Conservation (phyloP, 2,113 vertebrate species). For the Campylomormyrus tamandua region DNA sequence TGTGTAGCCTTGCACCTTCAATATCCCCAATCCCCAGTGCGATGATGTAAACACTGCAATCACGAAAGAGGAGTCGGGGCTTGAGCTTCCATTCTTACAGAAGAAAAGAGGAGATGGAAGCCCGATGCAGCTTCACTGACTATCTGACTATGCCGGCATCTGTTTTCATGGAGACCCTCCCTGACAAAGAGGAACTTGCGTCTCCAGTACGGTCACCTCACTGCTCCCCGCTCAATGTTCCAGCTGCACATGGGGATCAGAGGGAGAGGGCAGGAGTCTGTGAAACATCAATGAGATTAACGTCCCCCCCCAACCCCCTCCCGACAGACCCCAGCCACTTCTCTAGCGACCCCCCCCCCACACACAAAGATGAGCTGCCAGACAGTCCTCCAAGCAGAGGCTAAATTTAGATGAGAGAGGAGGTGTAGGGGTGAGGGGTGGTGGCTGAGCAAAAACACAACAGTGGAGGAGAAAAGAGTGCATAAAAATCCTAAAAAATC, state of each 20-base stretch:
- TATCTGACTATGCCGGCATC: not conserved
- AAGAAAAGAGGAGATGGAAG: not conserved
- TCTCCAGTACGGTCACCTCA: not conserved
- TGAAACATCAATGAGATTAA: conserved; percentile 30
- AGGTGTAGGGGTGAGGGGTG: no score
- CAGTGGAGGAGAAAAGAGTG: no score
- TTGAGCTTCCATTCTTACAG: not conserved
- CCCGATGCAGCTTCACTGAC: not conserved
- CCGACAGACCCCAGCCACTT: not conserved
- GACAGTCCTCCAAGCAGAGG: conserved; percentile 20
- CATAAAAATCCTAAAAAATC: no score
- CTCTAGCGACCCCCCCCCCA: not conserved
- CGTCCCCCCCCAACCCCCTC: not conserved
- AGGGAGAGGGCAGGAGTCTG: conserved; percentile 22
- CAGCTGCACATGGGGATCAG: not conserved
- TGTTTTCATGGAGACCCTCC: not conserved
- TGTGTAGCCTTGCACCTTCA: not conserved
- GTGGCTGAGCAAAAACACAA: no score
- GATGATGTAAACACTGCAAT: not conserved
- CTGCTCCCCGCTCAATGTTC: not conserved
- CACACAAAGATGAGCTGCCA: not conserved
- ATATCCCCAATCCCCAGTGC: not conserved
- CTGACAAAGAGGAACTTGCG: not conserved
- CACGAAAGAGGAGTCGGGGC: not conserved
- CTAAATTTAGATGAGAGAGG: conserved; percentile 48